Base-by-base conservation (phyloP, 2,113 vertebrate species). In the Rhineura floridana region DNA sequence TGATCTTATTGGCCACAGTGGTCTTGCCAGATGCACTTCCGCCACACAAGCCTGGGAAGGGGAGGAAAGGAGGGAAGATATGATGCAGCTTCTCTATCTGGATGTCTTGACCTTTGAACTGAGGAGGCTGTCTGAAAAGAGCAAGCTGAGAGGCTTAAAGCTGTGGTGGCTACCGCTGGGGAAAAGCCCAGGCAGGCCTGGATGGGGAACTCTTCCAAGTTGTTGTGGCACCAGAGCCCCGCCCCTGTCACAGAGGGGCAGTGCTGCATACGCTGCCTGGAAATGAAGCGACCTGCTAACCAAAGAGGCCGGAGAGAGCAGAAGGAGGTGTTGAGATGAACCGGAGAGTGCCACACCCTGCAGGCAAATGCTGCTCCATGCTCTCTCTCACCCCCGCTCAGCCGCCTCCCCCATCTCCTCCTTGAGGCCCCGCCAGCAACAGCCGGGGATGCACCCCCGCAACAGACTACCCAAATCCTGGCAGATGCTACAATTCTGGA, bases 21-120 rank as follows among this genome's bases (percentile, higher is more conserved):
- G 98, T 98, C 96, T 98, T 98, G 46, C 98, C 98, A 1, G 98
- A 98, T 1, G 98, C 97, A 39, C 98, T 98, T 87, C 98, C 98
- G n/a, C 98, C 98, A 83, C 98, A 98, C 89, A 98, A 93, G 73
- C 98, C 98, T 98, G 63, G 0, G 39, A 59, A 46, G 11, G 30
- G 8, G 21, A 11, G 19, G 59, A 11, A 28, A 15, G 46, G 12
- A 7, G 33, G 30, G 78, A 30, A 1, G 13, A 23, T 17, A 9
- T 33, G 28, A 36, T 13, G 30, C 50, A 3, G 30, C 15, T 21
- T 21, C 33, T 23, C 2, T 3, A 3, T 28, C 36, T 13, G 55
- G 39, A 33, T 3, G 36, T 12, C 46, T 1, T 1, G 21, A 28
- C 42, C 79, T 11, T 28, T 42, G 21, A 42, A 8, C 2, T 11